Evolutionary conservation across 2,797 vertebrate genomes (phyloP), one percentile per base, ranked within the genome.

Genomic region (Tragopan temminckii): DNA sequence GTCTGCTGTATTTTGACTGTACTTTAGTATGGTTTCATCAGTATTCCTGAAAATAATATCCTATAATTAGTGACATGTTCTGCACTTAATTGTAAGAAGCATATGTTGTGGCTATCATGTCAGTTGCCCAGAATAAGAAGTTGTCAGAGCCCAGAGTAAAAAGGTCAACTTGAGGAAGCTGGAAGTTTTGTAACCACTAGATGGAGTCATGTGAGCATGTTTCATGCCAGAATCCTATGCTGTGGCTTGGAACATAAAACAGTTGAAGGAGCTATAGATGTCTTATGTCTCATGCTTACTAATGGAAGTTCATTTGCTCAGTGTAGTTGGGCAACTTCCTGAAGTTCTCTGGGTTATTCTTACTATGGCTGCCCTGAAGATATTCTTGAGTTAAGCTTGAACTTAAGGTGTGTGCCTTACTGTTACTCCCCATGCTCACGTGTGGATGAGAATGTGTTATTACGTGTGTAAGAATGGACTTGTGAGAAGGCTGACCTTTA

Each of bases 161-260:
- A 24, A 21, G 10, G 48, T 62, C 6, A 68, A 0, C 14, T 72
- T 79, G 13, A 55, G 62, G 70, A 68, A 88, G 40, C 42, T 69
- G n/a, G 16, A 93, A 87, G 75, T 75, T 84, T 6, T 0, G 2
- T 93, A 57, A 75, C 96, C 96, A 92, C 96, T 96, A 96, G 96
- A 89, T 94, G 96, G 96, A 95, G 96, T 83, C 33, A 62, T 4
- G 38, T 52, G 93, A 95, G 84, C 92, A 10, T 66, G 62, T 89
- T 95, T 96, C 50, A 0, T 72, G 46, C 33, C 29, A 61, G 38
- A 72, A 55, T 70, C 9, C 58, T 38, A 0, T 55, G 11, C 25
- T 81, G 11, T 2, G 4, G 4, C 13, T 81, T 81, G 36, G 43
- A 57, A 29, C 8, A 7, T 35, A 8, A 31, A 55, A 50, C 7